These are phyloP conservation scores for Nothocercus nigrocapillus DNA, from an alignment of 2,113 vertebrate species.

Conservation along the genomic window DNA sequence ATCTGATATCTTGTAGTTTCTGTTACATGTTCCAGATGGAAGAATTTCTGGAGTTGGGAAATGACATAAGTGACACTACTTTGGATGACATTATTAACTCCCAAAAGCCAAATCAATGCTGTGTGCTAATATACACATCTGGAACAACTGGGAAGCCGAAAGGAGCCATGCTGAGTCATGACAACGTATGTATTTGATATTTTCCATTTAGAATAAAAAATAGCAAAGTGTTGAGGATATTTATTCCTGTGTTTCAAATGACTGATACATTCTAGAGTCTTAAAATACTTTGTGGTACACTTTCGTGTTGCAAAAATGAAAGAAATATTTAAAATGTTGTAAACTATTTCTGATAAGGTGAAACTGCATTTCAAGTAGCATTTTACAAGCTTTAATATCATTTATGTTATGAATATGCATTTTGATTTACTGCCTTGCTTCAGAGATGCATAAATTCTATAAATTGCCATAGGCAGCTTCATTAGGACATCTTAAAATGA, in stretches of 20 bases:
- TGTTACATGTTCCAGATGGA: slow-evolving; percentile 80
- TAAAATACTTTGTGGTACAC: neutral
- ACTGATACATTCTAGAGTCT: neutral
- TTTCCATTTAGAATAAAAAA: neutral
- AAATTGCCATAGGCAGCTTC: neutral
- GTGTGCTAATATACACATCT: slow-evolving; percentile 87
- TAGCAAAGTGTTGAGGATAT: neutral
- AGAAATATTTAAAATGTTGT: neutral
- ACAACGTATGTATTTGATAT: slow-evolving; percentile 81
- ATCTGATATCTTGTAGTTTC: neutral
- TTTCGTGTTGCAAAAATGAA: neutral
- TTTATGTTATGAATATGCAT: neutral
- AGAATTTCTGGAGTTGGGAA: slow-evolving; percentile 84
- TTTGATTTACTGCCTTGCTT: neutral
- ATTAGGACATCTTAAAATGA: neutral
- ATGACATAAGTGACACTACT: slow-evolving; percentile 75
- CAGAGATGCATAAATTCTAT: neutral
- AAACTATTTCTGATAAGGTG: neutral
- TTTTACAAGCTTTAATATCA: neutral
- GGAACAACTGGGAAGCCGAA: slow-evolving; percentile 90
- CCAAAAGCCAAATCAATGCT: slow-evolving; percentile 87
- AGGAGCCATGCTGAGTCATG: slow-evolving; percentile 93
- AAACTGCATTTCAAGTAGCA: neutral
- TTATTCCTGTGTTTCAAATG: neutral
- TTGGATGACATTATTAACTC: slow-evolving; percentile 80